phyloP scores from a whole-genome alignment of 2,797 vertebrate genomes.

The Telmatherina bonti region DNA sequence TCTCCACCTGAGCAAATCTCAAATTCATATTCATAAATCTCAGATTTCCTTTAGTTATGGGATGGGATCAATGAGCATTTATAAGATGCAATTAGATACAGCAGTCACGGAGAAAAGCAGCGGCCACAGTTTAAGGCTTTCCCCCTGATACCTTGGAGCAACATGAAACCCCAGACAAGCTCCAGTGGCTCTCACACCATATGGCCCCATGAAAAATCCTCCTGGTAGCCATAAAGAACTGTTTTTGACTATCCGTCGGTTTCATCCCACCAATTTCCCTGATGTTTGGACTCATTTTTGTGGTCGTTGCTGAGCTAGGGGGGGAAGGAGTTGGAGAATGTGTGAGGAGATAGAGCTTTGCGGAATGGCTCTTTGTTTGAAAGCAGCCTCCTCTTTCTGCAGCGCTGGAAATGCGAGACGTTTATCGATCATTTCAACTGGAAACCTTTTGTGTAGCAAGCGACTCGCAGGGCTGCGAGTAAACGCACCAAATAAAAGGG shows the following conservation, averaged over 20 bases:
- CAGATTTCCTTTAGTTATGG: conserved; percentile 54
- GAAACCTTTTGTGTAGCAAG: conserved; percentile 79
- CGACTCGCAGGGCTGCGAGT: conserved; percentile 39
- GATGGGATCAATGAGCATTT: conserved; percentile 59
- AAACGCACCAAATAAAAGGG: conserved; percentile 34
- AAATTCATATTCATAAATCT: conserved; percentile 46
- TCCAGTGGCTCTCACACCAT: conserved; percentile 75
- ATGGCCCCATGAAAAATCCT: conserved; percentile 64
- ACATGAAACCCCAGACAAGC: conserved; percentile 78
- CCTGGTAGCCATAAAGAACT: conserved; percentile 51
- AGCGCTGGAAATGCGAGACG: conserved; percentile 78
- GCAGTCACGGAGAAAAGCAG: conserved; percentile 49
- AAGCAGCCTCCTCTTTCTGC: conserved; percentile 73
- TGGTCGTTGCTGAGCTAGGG: conserved; percentile 30
- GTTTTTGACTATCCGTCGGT: conserved; percentile 34
- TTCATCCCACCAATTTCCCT: conserved; percentile 53
- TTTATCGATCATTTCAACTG: conserved; percentile 81
- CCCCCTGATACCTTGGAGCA: conserved; percentile 65
- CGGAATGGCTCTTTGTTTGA: conserved; percentile 83
- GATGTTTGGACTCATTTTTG: conserved; percentile 43
- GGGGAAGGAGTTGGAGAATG: conserved; percentile 35
- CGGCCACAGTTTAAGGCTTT: conserved; percentile 52
- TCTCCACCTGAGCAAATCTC: conserved; percentile 27
- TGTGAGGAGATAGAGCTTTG: conserved; percentile 58
- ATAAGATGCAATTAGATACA: conserved; percentile 72